phyloP scores from a whole-genome alignment of 2,888 invertebrate genomes.

The Hirtodrosophila alboralis region DNA sequence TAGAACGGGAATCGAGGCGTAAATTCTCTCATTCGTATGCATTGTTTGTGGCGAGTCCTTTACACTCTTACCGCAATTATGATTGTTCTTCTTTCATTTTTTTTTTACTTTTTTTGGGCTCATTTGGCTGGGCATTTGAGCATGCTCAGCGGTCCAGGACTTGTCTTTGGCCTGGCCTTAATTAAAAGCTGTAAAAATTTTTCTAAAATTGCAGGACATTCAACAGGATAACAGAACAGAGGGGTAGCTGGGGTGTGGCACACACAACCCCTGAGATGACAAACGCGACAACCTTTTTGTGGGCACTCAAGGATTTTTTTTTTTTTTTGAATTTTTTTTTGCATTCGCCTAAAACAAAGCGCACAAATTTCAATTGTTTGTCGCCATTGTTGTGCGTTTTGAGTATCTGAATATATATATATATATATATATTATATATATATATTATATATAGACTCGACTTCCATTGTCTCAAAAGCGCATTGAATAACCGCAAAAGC shows the following conservation, averaged over 20 bases:
- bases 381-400: conserved; percentile 66
- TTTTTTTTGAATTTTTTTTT: conserved; percentile 16
- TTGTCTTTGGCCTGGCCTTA: conserved; percentile 69
- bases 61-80: conserved; percentile 63
- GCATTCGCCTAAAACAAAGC: conserved; percentile 71
- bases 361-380: conserved; percentile 79
- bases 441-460: too few relatives aligned
- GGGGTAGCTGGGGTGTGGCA: not conserved
- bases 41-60: conserved; percentile 60
- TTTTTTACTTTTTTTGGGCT: conserved; percentile 29
- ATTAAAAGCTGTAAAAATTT: conserved; percentile 75
- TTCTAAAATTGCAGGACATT: conserved; percentile 39
- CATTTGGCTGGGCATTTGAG: conserved; percentile 52
- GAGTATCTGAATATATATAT: conserved; percentile 65
- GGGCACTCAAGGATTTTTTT: conserved; percentile 21
- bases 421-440: too few relatives aligned
- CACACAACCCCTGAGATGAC: conserved; percentile 56
- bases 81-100: conserved; percentile 72
- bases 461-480: conserved; percentile 67
- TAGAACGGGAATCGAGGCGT: conserved; percentile 20
- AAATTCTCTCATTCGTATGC: conserved; percentile 49
- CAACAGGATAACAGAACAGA: too few relatives aligned
- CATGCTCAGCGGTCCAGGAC: conserved; percentile 36
- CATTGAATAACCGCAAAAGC: conserved; percentile 55
- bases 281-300: conserved; percentile 40